Conservation (phyloP, 2,888 invertebrate genomes). For the Brachyopa scutellaris region DNA sequence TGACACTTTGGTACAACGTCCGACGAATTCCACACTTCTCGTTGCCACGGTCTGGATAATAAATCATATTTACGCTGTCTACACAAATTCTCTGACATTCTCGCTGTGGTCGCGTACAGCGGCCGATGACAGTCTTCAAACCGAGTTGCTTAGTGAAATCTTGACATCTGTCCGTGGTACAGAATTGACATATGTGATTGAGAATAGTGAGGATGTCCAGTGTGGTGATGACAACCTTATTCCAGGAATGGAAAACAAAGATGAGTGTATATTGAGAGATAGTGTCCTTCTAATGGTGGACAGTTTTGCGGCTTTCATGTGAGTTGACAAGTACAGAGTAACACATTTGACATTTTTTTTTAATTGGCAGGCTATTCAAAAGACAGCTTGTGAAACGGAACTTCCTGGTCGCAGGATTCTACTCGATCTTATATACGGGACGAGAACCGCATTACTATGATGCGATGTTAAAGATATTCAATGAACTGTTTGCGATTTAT, state of each 20-base stretch:
- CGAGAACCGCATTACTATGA: constrained; percentile 71
- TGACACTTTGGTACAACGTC: constrained; percentile 7
- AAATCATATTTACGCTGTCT: constrained; percentile 75
- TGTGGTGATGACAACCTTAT: no score
- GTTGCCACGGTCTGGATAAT: constrained; percentile 78
- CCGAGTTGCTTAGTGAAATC: constrained; percentile 46
- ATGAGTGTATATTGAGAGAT: constrained; percentile 8
- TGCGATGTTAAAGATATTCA: constrained; percentile 76
- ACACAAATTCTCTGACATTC: constrained; percentile 59
- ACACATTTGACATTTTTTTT: neutral
- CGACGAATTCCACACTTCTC: constrained; percentile 76
- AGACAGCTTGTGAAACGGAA: constrained; percentile 9
- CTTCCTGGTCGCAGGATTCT: constrained; percentile 73
- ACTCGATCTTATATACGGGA: constrained; percentile 77
- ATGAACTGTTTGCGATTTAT: constrained; percentile 77
- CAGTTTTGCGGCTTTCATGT: constrained; percentile 61
- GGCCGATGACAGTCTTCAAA: constrained; percentile 31
- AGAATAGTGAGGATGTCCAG: neutral
- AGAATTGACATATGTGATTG: constrained; percentile 40
- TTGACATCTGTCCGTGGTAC: constrained; percentile 25
- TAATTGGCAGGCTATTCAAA: constrained; percentile 39
- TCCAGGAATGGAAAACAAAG: no score
- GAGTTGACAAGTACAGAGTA: constrained; percentile 15
- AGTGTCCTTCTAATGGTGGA: constrained; percentile 47
- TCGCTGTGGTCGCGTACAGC: constrained; percentile 55